phyloP scores from a whole-genome alignment of 2,797 vertebrate genomes.

The Scolopax bukidnonensis region DNA sequence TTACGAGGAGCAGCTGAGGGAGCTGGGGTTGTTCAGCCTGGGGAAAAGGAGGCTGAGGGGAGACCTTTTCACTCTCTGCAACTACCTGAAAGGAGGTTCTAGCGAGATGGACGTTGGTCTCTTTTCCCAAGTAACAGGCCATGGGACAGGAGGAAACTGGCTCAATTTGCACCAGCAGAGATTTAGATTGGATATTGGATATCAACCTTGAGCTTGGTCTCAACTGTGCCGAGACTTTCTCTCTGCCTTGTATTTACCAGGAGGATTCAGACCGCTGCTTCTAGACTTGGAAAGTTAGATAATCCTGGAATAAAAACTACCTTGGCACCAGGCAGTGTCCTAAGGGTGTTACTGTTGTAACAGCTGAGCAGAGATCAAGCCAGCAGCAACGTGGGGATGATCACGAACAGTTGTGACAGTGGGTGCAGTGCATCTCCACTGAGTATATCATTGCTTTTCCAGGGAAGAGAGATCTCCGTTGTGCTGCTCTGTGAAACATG shows the following conservation, averaged over 20 bases:
- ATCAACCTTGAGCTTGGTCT: not conserved
- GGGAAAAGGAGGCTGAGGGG: not conserved
- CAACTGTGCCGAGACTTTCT: not conserved
- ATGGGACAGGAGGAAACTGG: not conserved
- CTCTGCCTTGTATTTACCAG: not conserved
- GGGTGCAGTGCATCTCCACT: not conserved
- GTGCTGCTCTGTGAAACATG: not conserved
- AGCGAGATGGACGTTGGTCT: not conserved
- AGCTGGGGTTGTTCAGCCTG: not conserved
- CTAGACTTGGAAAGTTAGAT: not conserved
- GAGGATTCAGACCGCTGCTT: not conserved
- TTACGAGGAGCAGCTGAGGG: not conserved
- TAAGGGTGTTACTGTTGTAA: not conserved
- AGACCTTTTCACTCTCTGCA: not conserved
- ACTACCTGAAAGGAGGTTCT: not conserved
- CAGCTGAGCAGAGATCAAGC: not conserved
- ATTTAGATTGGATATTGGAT: not conserved
- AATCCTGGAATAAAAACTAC: not conserved
- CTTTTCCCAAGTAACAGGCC: not conserved
- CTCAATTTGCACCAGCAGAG: not conserved
- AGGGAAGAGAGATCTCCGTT: not conserved
- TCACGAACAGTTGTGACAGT: not conserved
- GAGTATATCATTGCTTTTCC: not conserved
- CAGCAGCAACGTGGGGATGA: not conserved
- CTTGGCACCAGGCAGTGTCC: not conserved